Evolutionary conservation across 2,113 vertebrate genomes (phyloP).

Genomic region (Thomomys bottae): DNA sequence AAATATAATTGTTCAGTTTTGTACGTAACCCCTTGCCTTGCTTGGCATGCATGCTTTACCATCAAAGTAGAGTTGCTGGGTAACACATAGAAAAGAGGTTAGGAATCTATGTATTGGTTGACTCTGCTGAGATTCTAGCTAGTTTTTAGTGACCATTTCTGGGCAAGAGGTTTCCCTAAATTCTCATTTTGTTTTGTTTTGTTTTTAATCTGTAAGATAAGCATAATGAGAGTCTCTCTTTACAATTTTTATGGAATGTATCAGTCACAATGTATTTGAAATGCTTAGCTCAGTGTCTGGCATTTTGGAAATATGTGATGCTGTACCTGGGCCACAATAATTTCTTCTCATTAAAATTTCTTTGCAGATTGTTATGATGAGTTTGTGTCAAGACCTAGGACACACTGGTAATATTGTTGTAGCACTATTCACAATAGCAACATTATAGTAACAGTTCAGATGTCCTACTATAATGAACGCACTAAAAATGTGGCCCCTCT

Average conservation of each 20-base stretch:
- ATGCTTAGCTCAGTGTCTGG: background rate
- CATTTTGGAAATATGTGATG: background rate
- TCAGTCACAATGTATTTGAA: background rate
- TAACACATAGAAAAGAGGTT: background rate
- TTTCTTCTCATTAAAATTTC: background rate
- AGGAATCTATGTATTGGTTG: background rate
- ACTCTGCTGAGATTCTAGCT: conserved; percentile 33
- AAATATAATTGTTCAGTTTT: conserved; percentile 31
- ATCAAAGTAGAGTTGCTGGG: background rate
- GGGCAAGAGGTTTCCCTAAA: conserved; percentile 21
- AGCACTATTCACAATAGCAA: too few relatives aligned
- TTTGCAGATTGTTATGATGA: background rate
- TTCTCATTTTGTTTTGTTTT: background rate
- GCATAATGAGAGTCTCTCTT: background rate
- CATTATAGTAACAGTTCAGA: too few relatives aligned
- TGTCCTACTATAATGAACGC: too few relatives aligned
- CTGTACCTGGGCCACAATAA: background rate
- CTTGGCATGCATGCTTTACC: background rate
- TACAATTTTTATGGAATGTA: background rate
- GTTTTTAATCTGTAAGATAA: background rate
- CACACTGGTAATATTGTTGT: too few relatives aligned
- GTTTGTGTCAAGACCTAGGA: background rate
- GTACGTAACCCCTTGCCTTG: background rate
- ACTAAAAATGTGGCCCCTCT: too few relatives aligned
- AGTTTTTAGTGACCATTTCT: background rate